These are phyloP conservation scores for Acromyrmex heyeri DNA, from an alignment of 1,140 invertebrate genomes.

Conservation along the genomic window DNA sequence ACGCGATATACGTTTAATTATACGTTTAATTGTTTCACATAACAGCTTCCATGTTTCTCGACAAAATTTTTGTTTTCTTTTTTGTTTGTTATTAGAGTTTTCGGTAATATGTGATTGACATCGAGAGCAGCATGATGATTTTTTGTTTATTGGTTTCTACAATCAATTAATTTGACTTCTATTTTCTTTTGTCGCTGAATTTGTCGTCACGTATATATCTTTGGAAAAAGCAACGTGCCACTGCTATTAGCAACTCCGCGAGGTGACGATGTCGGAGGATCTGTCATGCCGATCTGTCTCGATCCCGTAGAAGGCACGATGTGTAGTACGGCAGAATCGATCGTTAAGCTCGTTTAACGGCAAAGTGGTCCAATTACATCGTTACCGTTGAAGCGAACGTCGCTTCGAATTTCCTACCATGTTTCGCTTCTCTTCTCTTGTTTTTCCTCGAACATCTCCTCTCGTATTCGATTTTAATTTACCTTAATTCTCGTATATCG, in stretches of 20 bases:
- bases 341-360: constrained; percentile 75
- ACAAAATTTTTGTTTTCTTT: neutral
- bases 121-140: neutral
- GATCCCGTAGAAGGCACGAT: constrained; percentile 43
- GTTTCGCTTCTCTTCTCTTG: neutral
- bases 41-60: neutral
- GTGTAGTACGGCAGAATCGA: constrained; percentile 71
- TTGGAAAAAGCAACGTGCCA: neutral
- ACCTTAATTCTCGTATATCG: neutral
- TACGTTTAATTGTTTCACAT: neutral
- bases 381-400: constrained; percentile 19
- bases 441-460: neutral
- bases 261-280: neutral
- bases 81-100: too few species aligned
- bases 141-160: neutral
- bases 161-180: constrained; percentile 12
- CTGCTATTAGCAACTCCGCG: neutral
- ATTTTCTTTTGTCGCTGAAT: neutral
- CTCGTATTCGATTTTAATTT: constrained; percentile 10
- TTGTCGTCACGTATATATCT: neutral
- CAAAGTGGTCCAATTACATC: constrained; percentile 76
- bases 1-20: neutral
- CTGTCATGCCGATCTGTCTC: constrained; percentile 20
- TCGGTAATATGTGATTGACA: neutral
- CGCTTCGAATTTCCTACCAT: constrained; percentile 30